Conservation (phyloP, 2,113 vertebrate species). For the Trichomycterus rosablanca region DNA sequence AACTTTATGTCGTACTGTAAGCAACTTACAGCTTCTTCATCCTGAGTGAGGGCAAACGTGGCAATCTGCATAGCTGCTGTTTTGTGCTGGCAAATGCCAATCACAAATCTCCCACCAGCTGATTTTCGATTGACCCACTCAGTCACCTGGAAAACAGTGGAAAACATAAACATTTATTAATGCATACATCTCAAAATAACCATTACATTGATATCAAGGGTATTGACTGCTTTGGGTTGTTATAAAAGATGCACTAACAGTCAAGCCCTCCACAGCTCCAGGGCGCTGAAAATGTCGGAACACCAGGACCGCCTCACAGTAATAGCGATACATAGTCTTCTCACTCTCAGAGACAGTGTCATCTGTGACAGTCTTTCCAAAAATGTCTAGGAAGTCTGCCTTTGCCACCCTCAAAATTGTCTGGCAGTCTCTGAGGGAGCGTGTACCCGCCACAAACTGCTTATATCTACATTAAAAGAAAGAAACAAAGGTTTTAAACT, state of each 20-base stretch:
- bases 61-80: not conserved
- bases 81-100: not conserved
- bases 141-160: not conserved
- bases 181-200: not conserved
- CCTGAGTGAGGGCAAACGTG: not conserved
- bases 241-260: not conserved
- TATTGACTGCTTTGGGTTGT: not conserved
- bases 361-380: not conserved
- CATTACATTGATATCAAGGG: no score
- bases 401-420: not conserved
- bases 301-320: slow-evolving; percentile 10
- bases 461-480: not conserved
- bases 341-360: not conserved
- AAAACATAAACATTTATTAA: not conserved
- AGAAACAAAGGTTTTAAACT: not conserved
- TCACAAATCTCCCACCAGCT: not conserved
- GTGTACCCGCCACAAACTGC: not conserved
- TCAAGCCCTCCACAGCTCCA: not conserved
- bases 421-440: not conserved
- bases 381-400: slow-evolving; percentile 3
- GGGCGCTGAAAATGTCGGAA: slow-evolving; percentile 6
- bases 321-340: slow-evolving; percentile 2
- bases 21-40: slow-evolving; percentile 11
- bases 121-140: not conserved
- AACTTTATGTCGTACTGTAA: not conserved